Conservation (phyloP, 2,113 vertebrate genomes). For the Dasyurus viverrinus region DNA sequence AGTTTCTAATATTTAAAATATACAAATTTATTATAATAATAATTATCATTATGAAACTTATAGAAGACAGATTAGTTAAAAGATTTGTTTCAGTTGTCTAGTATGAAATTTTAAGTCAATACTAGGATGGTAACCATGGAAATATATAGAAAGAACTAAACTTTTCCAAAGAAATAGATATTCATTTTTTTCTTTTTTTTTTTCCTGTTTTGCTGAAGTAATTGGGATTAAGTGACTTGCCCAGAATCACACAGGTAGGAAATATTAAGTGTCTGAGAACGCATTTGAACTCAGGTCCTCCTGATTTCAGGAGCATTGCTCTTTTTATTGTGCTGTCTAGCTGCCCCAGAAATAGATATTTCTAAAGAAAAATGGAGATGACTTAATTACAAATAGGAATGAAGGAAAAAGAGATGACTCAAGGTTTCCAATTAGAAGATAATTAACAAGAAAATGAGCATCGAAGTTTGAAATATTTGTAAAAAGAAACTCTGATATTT, state of each 20-base stretch:
- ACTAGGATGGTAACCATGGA: background rate
- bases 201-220: no score
- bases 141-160: background rate
- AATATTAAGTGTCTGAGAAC: no score
- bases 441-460: background rate
- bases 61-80: background rate
- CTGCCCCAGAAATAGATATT: background rate
- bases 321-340: no score
- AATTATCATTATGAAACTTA: background rate
- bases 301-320: no score
- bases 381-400: background rate
- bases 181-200: no score
- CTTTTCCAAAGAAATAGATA: background rate
- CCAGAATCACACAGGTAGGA: no score
- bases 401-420: background rate
- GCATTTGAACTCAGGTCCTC: no score
- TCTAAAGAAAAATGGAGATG: background rate
- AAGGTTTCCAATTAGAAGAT: background rate
- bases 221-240: no score
- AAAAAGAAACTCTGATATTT: background rate
- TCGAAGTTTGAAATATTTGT: conserved; percentile 2
- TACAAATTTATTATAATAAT: background rate
- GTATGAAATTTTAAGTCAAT: background rate
- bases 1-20: background rate
- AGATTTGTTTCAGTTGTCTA: background rate